Percentiles rank a stretch among this genome's conserved stretches.
phyloP scores from a whole-genome alignment of 1,140 invertebrate species.

The Plodia interpunctella region DNA sequence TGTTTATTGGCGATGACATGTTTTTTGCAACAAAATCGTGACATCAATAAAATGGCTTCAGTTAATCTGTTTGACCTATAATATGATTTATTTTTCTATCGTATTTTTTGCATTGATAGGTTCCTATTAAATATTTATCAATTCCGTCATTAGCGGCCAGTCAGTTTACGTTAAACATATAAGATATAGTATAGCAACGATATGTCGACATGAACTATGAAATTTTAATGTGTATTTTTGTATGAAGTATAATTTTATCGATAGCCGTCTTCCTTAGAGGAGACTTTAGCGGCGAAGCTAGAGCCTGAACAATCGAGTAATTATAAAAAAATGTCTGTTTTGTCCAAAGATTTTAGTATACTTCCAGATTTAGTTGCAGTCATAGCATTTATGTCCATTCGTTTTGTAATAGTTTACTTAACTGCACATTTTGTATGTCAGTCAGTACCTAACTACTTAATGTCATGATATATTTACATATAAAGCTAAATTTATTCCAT shows the following conservation, averaged over 20 bases:
- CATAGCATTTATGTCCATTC: background rate
- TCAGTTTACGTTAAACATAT: background rate
- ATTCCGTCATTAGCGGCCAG: background rate
- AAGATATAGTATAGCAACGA: background rate
- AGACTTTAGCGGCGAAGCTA: background rate
- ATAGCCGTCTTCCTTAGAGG: background rate
- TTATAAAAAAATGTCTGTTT: background rate
- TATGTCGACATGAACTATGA: conserved; percentile 1
- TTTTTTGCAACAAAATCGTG: background rate
- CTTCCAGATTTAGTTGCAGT: background rate
- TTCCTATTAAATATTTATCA: background rate
- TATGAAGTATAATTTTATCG: background rate
- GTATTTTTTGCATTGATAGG: background rate
- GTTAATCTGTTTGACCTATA: background rate
- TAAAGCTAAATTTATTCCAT: conserved; percentile 16
- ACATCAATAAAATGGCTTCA: background rate
- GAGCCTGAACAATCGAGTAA: background rate
- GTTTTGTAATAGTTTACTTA: no score
- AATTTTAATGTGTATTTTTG: conserved; percentile 3
- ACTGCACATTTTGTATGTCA: background rate
- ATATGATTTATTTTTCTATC: conserved; percentile 5
- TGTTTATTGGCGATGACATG: background rate
- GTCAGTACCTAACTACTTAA: background rate
- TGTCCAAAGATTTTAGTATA: conserved; percentile 2
- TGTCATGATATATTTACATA: background rate